Base-by-base conservation (phyloP, 2,888 invertebrate genomes). In the Cosmia trapezina region DNA sequence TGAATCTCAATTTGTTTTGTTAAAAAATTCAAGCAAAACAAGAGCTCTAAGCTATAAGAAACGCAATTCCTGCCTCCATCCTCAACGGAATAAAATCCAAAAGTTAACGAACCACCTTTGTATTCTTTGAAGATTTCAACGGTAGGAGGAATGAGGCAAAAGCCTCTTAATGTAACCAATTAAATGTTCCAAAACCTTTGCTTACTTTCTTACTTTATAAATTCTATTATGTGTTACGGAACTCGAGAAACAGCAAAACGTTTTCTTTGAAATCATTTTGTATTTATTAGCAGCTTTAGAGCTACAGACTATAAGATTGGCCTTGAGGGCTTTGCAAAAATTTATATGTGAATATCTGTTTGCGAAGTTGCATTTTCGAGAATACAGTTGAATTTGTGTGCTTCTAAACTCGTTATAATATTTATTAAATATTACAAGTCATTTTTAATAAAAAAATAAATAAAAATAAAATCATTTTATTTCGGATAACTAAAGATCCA, bases 121-220 rank as follows among this genome's bases (percentile, higher is more conserved):
- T 78, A 70, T 70, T 80, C 80, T 83, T 82, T 83, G 79, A 84
- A 86, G 70, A 77, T 80, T 63, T 73, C 47, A 71, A 73, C 43
- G 63, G 41, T 45, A 67, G 17, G 28, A 33, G 64, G 37, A 45
- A 61, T 28, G 65, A 79, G 28, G 63, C 69, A 75, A 79, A 76
- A 80, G 65, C 64, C 59, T 68, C 61, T 80, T 79, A 85, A 83
- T 76, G 60, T 70, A 67, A 78, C 76, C 86, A 83, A 85, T 86
- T 85, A 86, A 80, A 77, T 83, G 54, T 60, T 65, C n/a, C 28
- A 33, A 60, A 87, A 78, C 69, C 67, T 57, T 64, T 49, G 60
- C 69, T 70, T 67, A 54, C 78, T 70, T 71, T 65, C 41, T 57
- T 28, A 28, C 28, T 66, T 78, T 66, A 70, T 61, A 54, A 72